Evolutionary conservation across 2,888 invertebrate species (phyloP).

Genomic region (Drosophila koepferae): DNA sequence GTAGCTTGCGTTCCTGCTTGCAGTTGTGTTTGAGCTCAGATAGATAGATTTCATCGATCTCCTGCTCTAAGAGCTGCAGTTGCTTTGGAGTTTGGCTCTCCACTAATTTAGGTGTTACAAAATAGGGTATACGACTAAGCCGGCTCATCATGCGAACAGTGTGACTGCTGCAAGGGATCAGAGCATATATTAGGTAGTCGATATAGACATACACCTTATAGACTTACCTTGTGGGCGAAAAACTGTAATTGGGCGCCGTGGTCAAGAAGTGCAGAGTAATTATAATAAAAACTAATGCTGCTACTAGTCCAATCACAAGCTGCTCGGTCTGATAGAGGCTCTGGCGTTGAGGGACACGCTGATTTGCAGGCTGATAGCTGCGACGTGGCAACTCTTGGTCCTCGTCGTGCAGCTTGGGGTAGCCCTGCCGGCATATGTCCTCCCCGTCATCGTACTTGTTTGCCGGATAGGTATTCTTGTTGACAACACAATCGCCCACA

Average conservation of each 20-base stretch:
- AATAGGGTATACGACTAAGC: slow-evolving; percentile 95
- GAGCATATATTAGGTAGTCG: background rate
- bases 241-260: slow-evolving; percentile 92
- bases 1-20: slow-evolving; percentile 61
- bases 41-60: slow-evolving; percentile 61
- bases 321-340: slow-evolving; percentile 66
- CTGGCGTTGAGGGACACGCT: slow-evolving; percentile 75
- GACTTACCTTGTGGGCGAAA: slow-evolving; percentile 88
- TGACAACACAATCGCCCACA: slow-evolving; percentile 80
- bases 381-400: slow-evolving; percentile 36
- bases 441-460: background rate
- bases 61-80: slow-evolving; percentile 49
- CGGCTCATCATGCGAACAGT: slow-evolving; percentile 89
- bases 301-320: slow-evolving; percentile 64
- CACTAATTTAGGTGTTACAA: slow-evolving; percentile 95
- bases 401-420: background rate
- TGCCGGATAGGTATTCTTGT: slow-evolving; percentile 86
- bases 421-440: background rate
- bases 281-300: slow-evolving; percentile 92
- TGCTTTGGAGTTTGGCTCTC: slow-evolving; percentile 36
- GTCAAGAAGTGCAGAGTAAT: slow-evolving; percentile 57
- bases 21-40: slow-evolving; percentile 60
- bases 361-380: slow-evolving; percentile 76
- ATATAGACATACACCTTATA: accelerated
- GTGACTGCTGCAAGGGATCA: slow-evolving; percentile 48